Conservation (phyloP, 1,140 invertebrate species). For the Drosophila leontia region DNA sequence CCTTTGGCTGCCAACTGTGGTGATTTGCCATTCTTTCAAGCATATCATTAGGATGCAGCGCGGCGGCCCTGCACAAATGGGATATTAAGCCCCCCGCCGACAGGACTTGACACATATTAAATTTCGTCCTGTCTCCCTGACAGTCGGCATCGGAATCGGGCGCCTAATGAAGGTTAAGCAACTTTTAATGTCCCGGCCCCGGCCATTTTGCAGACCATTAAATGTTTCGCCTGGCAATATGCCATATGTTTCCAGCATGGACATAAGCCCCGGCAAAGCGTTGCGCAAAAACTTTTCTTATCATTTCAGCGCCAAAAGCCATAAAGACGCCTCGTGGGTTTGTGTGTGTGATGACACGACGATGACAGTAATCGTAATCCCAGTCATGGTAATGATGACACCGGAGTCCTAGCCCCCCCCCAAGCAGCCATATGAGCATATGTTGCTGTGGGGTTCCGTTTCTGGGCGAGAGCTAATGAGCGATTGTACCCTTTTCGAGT, state of each 20-base stretch:
- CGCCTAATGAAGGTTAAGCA: conserved; percentile 82
- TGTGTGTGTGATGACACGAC: conserved; percentile 50
- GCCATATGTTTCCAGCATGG: conserved; percentile 76
- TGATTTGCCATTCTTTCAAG: conserved; percentile 74
- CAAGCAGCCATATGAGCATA: conserved; percentile 46
- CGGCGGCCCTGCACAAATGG: conserved; percentile 69
- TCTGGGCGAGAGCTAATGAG: conserved; percentile 18
- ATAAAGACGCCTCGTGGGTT: conserved; percentile 63
- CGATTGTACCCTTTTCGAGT: conserved; percentile 16
- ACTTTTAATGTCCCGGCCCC: conserved; percentile 71
- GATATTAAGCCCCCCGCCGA: conserved; percentile 66
- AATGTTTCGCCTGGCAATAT: conserved; percentile 83
- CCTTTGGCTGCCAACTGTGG: conserved; percentile 67
- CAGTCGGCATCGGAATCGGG: conserved; percentile 44
- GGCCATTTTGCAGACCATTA: conserved; percentile 81
- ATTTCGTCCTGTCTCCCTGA: conserved; percentile 62
- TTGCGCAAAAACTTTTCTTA: conserved; percentile 71
- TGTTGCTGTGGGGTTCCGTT: conserved; percentile 31
- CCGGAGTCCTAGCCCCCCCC: conserved; percentile 27
- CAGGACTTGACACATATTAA: conserved; percentile 72
- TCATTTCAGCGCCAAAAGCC: conserved; percentile 72
- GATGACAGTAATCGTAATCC: conserved; percentile 70
- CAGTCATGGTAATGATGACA: conserved; percentile 75
- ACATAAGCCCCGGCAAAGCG: conserved; percentile 48
- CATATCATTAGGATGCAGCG: conserved; percentile 75